Conservation (phyloP, 2,888 invertebrate species). For the Tipula vernalis region DNA sequence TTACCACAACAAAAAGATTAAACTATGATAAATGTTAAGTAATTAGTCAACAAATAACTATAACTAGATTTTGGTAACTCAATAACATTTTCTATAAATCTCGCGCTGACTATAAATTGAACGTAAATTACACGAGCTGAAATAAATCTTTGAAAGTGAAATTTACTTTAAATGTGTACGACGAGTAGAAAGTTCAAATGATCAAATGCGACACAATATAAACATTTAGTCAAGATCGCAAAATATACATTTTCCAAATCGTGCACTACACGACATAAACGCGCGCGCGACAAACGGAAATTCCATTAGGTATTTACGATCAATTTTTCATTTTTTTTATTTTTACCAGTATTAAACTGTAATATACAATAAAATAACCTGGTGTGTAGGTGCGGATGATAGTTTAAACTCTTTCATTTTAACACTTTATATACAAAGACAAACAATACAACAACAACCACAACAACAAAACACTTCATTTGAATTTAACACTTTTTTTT, state of each 20-base stretch:
- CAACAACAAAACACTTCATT: not conserved
- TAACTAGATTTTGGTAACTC: slow-evolving; percentile 4
- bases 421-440: not conserved
- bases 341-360: not conserved
- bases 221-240: not conserved
- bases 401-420: not conserved
- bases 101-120: not conserved
- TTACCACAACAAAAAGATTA: slow-evolving; percentile 4
- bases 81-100: not conserved
- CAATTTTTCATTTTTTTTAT: not conserved
- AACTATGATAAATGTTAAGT: not conserved
- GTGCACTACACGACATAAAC: not conserved
- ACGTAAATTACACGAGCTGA: not conserved
- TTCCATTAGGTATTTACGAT: not conserved
- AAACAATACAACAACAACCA: too few relatives aligned
- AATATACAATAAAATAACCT: not conserved
- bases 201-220: not conserved
- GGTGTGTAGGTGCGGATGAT: not conserved
- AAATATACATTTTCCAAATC: not conserved
- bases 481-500: not conserved
- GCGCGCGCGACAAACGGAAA: not conserved
- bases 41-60: slow-evolving; percentile 4
- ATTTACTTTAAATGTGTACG: not conserved
- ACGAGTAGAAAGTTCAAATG: not conserved
- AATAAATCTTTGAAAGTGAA: not conserved